phyloP scores from a whole-genome alignment of 2,113 vertebrate species.

The Ahaetulla prasina region DNA sequence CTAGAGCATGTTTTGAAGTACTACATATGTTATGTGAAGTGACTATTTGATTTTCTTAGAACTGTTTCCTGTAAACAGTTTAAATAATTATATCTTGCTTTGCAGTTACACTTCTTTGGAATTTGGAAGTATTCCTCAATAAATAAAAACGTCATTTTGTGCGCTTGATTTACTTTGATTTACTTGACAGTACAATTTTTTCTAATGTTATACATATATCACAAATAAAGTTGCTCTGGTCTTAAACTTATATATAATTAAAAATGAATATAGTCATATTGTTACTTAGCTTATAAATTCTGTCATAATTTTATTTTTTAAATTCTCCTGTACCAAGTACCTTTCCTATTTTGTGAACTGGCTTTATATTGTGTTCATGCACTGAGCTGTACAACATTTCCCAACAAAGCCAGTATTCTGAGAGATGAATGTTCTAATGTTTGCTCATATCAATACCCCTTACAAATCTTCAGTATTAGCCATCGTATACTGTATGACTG shows the following conservation, averaged over 20 bases:
- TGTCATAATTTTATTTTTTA: conserved; percentile 9
- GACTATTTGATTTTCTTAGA: conserved; percentile 43
- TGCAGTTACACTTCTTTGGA: conserved; percentile 42
- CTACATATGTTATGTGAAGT: conserved; percentile 24
- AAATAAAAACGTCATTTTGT: conserved; percentile 20
- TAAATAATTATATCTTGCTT: background rate
- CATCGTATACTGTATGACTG: background rate
- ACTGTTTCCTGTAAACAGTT: conserved; percentile 24
- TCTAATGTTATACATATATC: background rate
- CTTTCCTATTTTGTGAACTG: background rate
- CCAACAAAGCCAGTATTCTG: background rate
- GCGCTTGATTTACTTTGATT: conserved; percentile 25
- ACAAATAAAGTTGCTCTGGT: background rate
- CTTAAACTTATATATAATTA: conserved; percentile 3
- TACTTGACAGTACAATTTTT: conserved; percentile 17
- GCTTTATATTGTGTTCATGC: background rate
- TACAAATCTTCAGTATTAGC: background rate
- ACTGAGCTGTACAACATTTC: background rate
- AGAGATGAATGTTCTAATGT: background rate
- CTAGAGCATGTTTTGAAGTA: conserved; percentile 40
- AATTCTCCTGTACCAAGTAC: background rate
- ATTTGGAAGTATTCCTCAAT: conserved; percentile 29
- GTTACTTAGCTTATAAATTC: background rate
- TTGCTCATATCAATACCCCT: too few species aligned
- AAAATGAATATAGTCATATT: background rate